Percentiles rank a stretch among this genome's conserved stretches.
These are phyloP conservation scores for Cydia splendana DNA, from an alignment of 1,140 invertebrate genomes.

Conservation along the genomic window DNA sequence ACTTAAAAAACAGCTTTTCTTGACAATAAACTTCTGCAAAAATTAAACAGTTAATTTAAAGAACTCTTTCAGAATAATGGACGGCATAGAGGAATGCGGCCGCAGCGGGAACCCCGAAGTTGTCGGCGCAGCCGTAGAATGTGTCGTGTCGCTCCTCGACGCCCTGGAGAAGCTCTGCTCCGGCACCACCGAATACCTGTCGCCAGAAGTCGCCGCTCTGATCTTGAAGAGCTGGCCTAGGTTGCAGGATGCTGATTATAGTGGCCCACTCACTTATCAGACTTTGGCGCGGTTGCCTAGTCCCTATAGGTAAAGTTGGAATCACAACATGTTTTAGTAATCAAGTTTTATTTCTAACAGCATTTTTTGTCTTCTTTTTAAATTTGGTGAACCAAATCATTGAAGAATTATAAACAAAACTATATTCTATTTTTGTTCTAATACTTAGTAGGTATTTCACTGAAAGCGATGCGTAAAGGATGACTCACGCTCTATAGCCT, in stretches of 20 bases:
- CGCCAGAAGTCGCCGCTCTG: constrained; percentile 80
- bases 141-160: constrained; percentile 90
- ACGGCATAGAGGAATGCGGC: constrained; percentile 92
- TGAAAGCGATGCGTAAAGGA: no score
- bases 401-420: no score
- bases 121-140: constrained; percentile 89
- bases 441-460: no score
- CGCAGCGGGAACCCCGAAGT: constrained; percentile 85
- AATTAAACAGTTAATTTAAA: neutral
- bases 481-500: no score
- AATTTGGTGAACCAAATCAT: no score
- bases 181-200: constrained; percentile 81
- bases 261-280: constrained; percentile 90
- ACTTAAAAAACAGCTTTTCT: no score
- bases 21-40: no score
- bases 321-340: neutral
- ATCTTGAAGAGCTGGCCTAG: constrained; percentile 87
- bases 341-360: neutral
- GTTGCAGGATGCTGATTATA: constrained; percentile 90
- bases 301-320: constrained; percentile 82
- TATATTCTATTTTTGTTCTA: no score
- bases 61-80: constrained; percentile 87
- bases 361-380: neutral
- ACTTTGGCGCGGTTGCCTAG: constrained; percentile 90
- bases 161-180: constrained; percentile 90